phyloP scores from a whole-genome alignment of 2,888 invertebrate species.

The Argyra leucocephala region DNA sequence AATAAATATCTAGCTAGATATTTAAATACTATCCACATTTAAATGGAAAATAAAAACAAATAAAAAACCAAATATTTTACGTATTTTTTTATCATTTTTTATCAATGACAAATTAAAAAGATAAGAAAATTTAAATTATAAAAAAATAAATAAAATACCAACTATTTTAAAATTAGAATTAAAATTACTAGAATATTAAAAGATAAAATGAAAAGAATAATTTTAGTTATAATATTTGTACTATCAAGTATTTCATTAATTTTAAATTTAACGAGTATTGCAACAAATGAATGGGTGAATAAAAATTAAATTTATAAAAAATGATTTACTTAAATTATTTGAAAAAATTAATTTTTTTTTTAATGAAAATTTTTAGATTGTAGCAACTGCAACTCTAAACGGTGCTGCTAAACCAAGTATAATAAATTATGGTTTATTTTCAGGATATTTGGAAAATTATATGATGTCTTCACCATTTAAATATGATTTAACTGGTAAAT shows the following conservation, averaged over 20 bases:
- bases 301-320: background rate
- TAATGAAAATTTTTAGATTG: conserved; percentile 21
- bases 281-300: conserved; percentile 29
- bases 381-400: conserved; percentile 23
- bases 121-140: too few species aligned
- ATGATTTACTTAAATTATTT: background rate
- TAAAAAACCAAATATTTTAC: too few species aligned
- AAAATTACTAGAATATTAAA: background rate
- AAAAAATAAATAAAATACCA: too few species aligned
- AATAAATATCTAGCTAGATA: too few species aligned
- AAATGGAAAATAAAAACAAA: too few species aligned
- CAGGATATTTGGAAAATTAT: conserved; percentile 25
- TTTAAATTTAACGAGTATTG: conserved; percentile 25
- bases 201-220: background rate
- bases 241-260: conserved; percentile 25
- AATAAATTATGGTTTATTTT: conserved; percentile 29
- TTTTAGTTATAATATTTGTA: conserved; percentile 24
- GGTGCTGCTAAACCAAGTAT: conserved; percentile 23
- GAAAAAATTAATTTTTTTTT: background rate
- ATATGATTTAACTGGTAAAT: conserved; percentile 36
- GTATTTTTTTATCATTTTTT: too few species aligned
- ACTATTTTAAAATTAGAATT: too few species aligned
- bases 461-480: conserved; percentile 24
- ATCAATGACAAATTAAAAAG: too few species aligned
- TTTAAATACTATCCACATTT: too few species aligned